A percentile compares a stretch with the other conserved stretches of the same genome.
Conservation (phyloP, 2,113 vertebrate species). For the Danionella cerebrum region DNA sequence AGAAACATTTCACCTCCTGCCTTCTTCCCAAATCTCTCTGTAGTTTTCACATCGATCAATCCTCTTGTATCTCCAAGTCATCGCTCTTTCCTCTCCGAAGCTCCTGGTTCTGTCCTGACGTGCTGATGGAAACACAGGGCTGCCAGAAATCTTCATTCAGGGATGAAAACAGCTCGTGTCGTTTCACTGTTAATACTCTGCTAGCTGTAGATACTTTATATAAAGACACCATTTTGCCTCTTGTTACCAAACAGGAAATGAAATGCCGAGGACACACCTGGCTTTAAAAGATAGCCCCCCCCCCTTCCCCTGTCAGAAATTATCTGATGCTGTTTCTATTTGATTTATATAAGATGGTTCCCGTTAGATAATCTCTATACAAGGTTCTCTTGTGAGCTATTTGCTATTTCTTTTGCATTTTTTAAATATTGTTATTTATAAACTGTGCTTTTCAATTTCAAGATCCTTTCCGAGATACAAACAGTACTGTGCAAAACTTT, state of each 20-base stretch:
- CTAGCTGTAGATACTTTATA: conserved; percentile 20
- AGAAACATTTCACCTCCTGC: background rate
- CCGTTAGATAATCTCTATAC: no score
- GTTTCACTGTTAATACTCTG: background rate
- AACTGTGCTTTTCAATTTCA: no score
- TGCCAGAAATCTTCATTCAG: background rate
- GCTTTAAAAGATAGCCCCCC: background rate
- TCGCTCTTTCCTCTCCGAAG: background rate
- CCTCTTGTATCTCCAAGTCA: background rate
- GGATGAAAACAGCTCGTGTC: conserved; percentile 7
- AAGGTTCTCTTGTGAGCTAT: no score
- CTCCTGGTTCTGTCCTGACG: background rate
- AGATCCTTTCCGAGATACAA: no score
- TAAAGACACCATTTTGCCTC: background rate
- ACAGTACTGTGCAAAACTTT: no score
- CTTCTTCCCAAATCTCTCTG: background rate
- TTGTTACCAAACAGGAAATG: background rate
- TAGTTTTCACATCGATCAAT: background rate
- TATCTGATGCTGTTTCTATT: background rate
- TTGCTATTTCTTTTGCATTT: no score
- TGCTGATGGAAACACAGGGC: background rate
- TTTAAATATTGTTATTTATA: no score
- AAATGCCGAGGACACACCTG: background rate
- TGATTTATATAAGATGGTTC: no score
- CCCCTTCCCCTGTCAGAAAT: no score